Percentiles rank a stretch among this genome's conserved stretches.
Evolutionary conservation across 2,797 vertebrate genomes (phyloP).

Genomic region (Hyperoplus immaculatus): DNA sequence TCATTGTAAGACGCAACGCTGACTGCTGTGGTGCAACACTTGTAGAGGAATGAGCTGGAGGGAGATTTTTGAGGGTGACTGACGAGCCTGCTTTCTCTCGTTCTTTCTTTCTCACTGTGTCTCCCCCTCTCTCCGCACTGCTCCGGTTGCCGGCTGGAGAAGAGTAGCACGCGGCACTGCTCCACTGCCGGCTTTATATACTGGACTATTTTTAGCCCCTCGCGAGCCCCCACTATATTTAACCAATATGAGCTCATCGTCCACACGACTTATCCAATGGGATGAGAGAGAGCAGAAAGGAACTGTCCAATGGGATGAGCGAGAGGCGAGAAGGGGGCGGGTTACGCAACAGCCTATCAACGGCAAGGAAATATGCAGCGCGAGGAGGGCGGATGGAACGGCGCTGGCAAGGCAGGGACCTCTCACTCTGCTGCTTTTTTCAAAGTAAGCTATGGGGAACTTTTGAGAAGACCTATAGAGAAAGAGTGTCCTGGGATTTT

Average conservation of each 20-base stretch:
- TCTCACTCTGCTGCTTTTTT: slow-evolving; percentile 56
- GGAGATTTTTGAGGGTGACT: slow-evolving; percentile 28
- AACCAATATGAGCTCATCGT: slow-evolving; percentile 81
- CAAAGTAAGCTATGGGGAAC: neutral
- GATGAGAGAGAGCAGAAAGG: neutral
- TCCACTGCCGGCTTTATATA: slow-evolving; percentile 69
- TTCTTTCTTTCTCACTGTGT: neutral
- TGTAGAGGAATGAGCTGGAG: slow-evolving; percentile 42
- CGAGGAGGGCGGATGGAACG: neutral
- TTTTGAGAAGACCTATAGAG: neutral
- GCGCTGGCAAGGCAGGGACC: rapidly evolving
- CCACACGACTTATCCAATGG: slow-evolving; percentile 61
- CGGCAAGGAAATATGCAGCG: slow-evolving; percentile 19
- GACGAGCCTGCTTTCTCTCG: neutral
- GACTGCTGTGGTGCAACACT: slow-evolving; percentile 66
- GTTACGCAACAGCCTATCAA: slow-evolving; percentile 42
- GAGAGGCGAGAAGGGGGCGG: slow-evolving; percentile 47
- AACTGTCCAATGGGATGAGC: slow-evolving; percentile 60
- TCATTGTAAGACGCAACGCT: slow-evolving; percentile 51
- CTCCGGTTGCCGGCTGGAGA: slow-evolving; percentile 25
- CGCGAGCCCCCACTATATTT: slow-evolving; percentile 76
- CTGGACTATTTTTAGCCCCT: slow-evolving; percentile 79
- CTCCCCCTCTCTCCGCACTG: neutral
- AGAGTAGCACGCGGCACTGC: slow-evolving; percentile 9
- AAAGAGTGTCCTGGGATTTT: neutral